Percentiles rank a stretch among this genome's conserved stretches.
phyloP scores from a whole-genome alignment of 2,113 vertebrate species.

The Corynorhinus townsendii region DNA sequence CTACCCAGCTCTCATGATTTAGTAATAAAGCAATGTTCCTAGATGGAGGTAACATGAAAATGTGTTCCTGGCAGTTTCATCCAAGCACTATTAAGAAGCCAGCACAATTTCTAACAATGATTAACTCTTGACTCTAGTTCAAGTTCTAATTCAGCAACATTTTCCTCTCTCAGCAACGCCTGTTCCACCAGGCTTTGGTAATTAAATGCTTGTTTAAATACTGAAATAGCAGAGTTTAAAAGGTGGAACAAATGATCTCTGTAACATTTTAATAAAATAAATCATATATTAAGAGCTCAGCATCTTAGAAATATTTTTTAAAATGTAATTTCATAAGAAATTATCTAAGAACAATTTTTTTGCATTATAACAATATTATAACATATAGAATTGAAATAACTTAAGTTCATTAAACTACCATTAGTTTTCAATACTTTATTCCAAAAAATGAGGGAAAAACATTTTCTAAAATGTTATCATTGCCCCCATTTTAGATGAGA shows the following conservation, averaged over 20 bases:
- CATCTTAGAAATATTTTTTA: neutral
- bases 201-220: constrained; percentile 44
- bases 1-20: neutral
- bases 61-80: neutral
- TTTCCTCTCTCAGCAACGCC: constrained; percentile 6
- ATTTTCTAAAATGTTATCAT: neutral
- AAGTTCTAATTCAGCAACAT: constrained; percentile 48
- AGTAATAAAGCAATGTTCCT: neutral
- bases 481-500: neutral
- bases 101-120: constrained; percentile 50
- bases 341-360: neutral
- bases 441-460: neutral
- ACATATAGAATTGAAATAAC: neutral
- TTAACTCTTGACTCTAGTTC: constrained; percentile 55
- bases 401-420: neutral
- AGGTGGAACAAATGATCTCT: neutral
- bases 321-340: neutral
- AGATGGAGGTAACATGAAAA: constrained; percentile 15
- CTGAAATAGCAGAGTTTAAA: neutral
- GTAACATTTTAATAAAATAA: constrained; percentile 34
- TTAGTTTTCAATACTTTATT: neutral
- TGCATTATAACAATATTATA: neutral
- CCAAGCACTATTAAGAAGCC: constrained; percentile 17
- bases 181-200: neutral
- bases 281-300: neutral